A percentile compares a stretch with the other conserved stretches of the same genome.
Evolutionary conservation across 1,140 invertebrate genomes (phyloP).

Genomic region (Chlorops oryzae): DNA sequence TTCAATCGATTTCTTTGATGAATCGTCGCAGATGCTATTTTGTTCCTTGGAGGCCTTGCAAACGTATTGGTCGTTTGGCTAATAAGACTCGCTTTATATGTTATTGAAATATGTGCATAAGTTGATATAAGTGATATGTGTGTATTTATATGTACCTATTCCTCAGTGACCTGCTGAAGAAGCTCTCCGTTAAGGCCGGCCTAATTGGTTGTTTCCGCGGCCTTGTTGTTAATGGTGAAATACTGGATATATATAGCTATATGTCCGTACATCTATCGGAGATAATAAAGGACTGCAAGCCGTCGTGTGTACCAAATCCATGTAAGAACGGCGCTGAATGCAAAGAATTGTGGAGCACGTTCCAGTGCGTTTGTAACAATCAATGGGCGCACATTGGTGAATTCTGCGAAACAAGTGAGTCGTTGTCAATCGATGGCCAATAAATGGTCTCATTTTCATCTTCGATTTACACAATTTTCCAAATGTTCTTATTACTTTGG

Average conservation of each 20-base stretch:
- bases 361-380: constrained; percentile 84
- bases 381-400: constrained; percentile 82
- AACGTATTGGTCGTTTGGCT: no score
- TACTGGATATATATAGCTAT: constrained; percentile 84
- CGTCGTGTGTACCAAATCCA: constrained; percentile 87
- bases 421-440: neutral
- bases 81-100: no score
- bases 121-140: no score
- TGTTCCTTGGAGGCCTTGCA: no score
- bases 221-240: constrained; percentile 83
- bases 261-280: constrained; percentile 87
- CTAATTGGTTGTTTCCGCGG: constrained; percentile 90
- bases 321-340: constrained; percentile 86
- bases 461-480: neutral
- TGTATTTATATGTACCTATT: no score
- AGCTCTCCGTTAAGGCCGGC: constrained; percentile 74
- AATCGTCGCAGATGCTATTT: no score
- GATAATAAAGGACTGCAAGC: constrained; percentile 87
- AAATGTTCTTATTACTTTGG: neutral
- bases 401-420: constrained; percentile 83
- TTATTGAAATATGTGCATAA: no score
- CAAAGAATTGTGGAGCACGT: constrained; percentile 87
- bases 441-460: neutral
- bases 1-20: no score
- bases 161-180: constrained; percentile 72